Conservation (phyloP, 2,888 invertebrate species). For the Leptopterna dolabrata region DNA sequence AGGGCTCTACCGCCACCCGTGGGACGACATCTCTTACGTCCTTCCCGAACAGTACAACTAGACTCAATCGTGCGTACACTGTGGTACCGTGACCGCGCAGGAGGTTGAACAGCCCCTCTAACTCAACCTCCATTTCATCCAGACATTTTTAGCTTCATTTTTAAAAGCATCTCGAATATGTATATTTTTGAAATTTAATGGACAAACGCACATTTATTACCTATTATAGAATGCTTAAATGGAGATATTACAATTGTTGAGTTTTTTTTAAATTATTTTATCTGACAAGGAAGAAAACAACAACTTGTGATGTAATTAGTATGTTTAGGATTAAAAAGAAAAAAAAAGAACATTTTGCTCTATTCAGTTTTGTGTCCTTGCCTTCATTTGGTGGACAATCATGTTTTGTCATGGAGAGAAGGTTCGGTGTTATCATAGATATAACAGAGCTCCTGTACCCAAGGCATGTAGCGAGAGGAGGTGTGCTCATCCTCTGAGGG, state of each 20-base stretch:
- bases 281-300: constrained; percentile 14
- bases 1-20: constrained; percentile 98
- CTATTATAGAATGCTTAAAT: constrained; percentile 4
- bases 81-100: too few relatives aligned
- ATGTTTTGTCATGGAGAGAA: too few relatives aligned
- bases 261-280: constrained; percentile 35
- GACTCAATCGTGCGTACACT: not conserved
- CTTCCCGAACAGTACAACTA: constrained; percentile 79
- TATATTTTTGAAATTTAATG: constrained; percentile 27
- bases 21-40: constrained; percentile 97
- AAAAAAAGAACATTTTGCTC: not conserved
- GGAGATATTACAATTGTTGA: constrained; percentile 18
- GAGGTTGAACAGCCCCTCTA: not conserved
- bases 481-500: too few relatives aligned
- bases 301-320: constrained; percentile 11
- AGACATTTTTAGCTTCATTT: not conserved
- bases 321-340: not conserved
- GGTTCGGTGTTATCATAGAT: too few relatives aligned
- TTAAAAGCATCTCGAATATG: constrained; percentile 5
- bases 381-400: too few relatives aligned
- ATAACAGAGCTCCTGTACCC: too few relatives aligned
- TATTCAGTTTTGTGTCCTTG: too few relatives aligned
- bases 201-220: constrained; percentile 18
- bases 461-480: too few relatives aligned
- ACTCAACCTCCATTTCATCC: not conserved